Evolutionary conservation across 1,140 invertebrate species (phyloP).

Genomic region (Ctenoplectra terminalis): DNA sequence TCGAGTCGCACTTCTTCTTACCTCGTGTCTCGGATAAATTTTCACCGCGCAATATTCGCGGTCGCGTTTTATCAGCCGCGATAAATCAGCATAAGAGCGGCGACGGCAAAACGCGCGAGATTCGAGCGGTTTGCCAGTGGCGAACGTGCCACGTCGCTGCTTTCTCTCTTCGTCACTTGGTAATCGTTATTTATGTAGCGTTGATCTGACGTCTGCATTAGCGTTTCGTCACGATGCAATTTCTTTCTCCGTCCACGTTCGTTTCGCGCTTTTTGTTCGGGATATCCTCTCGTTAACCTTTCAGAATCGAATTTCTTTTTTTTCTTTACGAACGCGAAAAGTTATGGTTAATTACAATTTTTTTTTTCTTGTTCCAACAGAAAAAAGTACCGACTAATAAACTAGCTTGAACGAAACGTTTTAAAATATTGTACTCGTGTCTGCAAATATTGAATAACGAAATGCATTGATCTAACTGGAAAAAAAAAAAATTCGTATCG

Average conservation of each 20-base stretch:
- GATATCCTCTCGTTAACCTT: too few species aligned
- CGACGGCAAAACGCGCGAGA: conserved; percentile 36
- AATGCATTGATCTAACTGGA: too few species aligned
- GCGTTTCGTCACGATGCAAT: conserved; percentile 44
- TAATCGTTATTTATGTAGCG: conserved; percentile 68
- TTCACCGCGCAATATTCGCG: conserved; percentile 51
- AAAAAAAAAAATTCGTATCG: too few species aligned
- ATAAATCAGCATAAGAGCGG: conserved; percentile 69
- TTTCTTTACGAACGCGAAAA: too few species aligned
- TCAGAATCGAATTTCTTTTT: neutral
- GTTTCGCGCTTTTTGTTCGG: neutral
- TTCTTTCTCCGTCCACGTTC: neutral
- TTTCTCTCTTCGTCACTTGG: conserved; percentile 19
- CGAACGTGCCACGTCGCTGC: conserved; percentile 15
- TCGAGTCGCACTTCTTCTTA: conserved; percentile 34
- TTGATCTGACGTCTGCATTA: conserved; percentile 57
- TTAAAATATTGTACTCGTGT: too few species aligned
- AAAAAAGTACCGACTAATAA: too few species aligned
- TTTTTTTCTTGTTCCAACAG: too few species aligned
- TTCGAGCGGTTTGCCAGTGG: conserved; percentile 26
- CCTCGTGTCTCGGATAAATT: conserved; percentile 30
- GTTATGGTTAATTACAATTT: too few species aligned
- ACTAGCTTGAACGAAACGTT: too few species aligned
- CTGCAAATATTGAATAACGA: too few species aligned
- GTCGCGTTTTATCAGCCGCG: conserved; percentile 47